Evolutionary conservation across 2,113 vertebrate genomes (phyloP).

Genomic region (Lampris megalopsis): DNA sequence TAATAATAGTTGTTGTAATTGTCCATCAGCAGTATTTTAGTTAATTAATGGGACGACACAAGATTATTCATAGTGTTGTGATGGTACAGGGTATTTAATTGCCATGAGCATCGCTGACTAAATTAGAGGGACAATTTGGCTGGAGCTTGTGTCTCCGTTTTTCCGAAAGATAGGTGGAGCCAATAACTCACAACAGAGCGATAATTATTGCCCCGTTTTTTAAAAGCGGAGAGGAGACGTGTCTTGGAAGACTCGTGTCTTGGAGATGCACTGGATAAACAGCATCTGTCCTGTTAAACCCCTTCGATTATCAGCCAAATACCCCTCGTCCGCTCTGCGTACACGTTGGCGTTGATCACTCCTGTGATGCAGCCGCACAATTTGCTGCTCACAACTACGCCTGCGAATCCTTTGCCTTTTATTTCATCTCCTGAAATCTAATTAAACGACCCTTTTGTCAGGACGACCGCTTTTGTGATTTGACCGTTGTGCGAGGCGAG

Average conservation of each 20-base stretch:
- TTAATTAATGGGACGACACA: too few relatives aligned
- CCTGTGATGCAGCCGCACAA: neutral
- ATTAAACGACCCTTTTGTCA: neutral
- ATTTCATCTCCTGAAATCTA: neutral
- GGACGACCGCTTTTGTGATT: neutral
- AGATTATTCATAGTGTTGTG: too few relatives aligned
- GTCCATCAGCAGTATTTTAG: too few relatives aligned
- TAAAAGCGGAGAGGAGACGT: conserved; percentile 18
- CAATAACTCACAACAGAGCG: conserved; percentile 26
- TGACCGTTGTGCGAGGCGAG: neutral
- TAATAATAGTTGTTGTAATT: too few relatives aligned
- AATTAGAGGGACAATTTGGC: too few relatives aligned
- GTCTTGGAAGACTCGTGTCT: conserved; percentile 35
- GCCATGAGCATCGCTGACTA: too few relatives aligned
- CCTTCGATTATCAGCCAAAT: neutral
- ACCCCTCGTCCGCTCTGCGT: neutral
- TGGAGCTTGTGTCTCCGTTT: neutral
- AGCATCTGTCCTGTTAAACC: conserved; percentile 36
- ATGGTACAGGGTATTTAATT: too few relatives aligned
- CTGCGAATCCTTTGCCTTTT: conserved; percentile 3
- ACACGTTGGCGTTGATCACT: neutral
- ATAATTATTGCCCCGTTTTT: conserved; percentile 18
- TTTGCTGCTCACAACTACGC: neutral
- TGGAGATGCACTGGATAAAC: conserved; percentile 31
- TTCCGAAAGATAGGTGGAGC: neutral